Evolutionary conservation across 2,888 invertebrate genomes (phyloP).

Genomic region (Melanostoma mellinum): DNA sequence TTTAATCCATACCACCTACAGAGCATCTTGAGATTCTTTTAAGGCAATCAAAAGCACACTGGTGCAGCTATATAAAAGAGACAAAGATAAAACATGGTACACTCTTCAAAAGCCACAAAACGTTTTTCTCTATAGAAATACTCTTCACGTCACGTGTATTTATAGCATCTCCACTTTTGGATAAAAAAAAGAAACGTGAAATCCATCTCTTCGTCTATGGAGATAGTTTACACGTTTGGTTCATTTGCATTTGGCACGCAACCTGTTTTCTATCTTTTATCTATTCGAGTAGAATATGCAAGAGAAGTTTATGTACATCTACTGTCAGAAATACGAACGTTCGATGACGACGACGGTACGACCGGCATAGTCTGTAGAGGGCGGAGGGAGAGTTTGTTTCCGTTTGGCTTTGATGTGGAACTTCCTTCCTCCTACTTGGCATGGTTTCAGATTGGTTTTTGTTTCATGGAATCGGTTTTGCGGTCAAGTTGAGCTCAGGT

Average conservation of each 20-base stretch:
- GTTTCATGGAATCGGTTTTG: slow-evolving; percentile 50
- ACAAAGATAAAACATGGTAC: slow-evolving; percentile 15
- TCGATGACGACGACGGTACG: background rate
- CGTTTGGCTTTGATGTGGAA: background rate
- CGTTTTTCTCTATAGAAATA: slow-evolving; percentile 14
- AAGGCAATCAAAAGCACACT: slow-evolving; percentile 49
- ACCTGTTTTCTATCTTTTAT: slow-evolving; percentile 29
- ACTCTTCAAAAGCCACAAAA: slow-evolving; percentile 38
- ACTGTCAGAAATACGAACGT: slow-evolving; percentile 18
- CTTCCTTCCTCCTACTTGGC: slow-evolving; percentile 24
- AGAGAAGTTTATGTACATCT: slow-evolving; percentile 16
- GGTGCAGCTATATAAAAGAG: slow-evolving; percentile 2
- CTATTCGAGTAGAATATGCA: slow-evolving; percentile 29
- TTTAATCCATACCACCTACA: slow-evolving; percentile 54
- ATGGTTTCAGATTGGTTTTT: slow-evolving; percentile 42
- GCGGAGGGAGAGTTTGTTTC: background rate
- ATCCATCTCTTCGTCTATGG: slow-evolving; percentile 45
- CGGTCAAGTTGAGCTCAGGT: slow-evolving; percentile 58
- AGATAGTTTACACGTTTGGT: slow-evolving; percentile 45
- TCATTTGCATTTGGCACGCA: slow-evolving; percentile 69
- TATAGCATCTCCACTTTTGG: slow-evolving; percentile 57
- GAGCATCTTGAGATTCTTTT: slow-evolving; percentile 57
- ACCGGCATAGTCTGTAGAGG: background rate
- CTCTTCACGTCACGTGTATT: slow-evolving; percentile 51
- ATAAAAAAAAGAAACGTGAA: background rate